Conservation (phyloP, 2,797 vertebrate species). For the Allochrocebus solatus region DNA sequence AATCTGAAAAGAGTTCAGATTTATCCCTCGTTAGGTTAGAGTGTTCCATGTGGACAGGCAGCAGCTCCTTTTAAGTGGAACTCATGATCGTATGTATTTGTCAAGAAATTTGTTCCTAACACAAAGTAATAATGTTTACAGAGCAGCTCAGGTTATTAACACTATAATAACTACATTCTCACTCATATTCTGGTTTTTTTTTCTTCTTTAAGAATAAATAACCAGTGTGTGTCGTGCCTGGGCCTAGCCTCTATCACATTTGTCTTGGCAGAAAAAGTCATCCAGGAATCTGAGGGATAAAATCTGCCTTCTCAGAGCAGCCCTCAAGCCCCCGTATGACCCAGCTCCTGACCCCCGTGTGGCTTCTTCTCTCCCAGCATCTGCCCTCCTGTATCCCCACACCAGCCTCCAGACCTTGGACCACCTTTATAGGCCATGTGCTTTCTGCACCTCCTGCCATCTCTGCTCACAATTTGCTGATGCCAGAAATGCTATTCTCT, state of each 20-base stretch:
- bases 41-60: neutral
- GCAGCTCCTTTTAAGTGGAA: neutral
- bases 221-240: no score
- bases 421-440: neutral
- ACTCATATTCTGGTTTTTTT: neutral
- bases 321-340: fast-evolving
- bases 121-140: neutral
- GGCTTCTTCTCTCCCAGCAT: fast-evolving
- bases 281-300: neutral
- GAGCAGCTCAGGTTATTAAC: neutral
- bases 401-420: neutral
- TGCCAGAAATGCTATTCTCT: neutral
- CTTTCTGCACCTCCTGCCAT: no score
- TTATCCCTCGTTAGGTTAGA: fast-evolving
- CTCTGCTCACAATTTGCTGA: neutral
- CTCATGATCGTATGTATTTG: neutral
- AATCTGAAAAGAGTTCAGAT: neutral
- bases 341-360: fast-evolving
- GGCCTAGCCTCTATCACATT: neutral
- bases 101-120: neutral
- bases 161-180: neutral
- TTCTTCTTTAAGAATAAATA: neutral
- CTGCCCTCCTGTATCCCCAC: neutral
- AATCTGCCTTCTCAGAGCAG: neutral
- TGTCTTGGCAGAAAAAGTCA: neutral